Evolutionary conservation across 2,888 invertebrate genomes (phyloP), one percentile per base, ranked within the genome.

Genomic region (Schizaphis graminum): DNA sequence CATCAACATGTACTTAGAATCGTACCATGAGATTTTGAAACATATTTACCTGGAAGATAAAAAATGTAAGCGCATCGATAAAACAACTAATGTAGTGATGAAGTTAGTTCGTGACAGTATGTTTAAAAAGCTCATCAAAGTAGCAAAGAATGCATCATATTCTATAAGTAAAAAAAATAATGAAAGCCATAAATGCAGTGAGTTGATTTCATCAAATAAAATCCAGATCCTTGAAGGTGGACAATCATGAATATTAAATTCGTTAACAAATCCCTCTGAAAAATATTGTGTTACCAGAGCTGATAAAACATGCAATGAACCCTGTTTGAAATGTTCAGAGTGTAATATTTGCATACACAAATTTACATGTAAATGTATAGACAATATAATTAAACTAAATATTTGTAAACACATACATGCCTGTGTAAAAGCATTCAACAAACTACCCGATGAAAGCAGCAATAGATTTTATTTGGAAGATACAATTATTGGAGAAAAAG

Each of bases 321-420:
- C 56, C n/a, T 35, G 53, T 35, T 35, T 53, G 49, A 88, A 88
- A 88, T 88, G 88, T 88, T 61, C 28, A 53, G 21, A 56, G 3
- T 88, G 35, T 35, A 61, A 61, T 61, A 61, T 85, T 85, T 85
- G 44, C 21, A 85, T 85, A 41, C 44, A 85, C 24, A 53, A 10
- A 88, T 88, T 88, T 88, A 10, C n/a, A 35, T 88, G 88, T 88
- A 35, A 88, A n/a, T 88, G 88, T 21, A 88, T 53, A 8, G 88
- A 88, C 53, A 88, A 53, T 53, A 53, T 88, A 88, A 88, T 88
- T 35, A 53, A 88, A 35, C 49, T 53, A 7, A 88, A 88, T 24
- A 88, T 88, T 53, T 88, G 88, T 88, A 88, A 88, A 56, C 88
- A 88, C 24, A 88, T 88, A 56, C 56, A 56, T 88, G 88, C 53